Evolutionary conservation across 2,113 vertebrate genomes (phyloP).

Genomic region (Nibea coibor): DNA sequence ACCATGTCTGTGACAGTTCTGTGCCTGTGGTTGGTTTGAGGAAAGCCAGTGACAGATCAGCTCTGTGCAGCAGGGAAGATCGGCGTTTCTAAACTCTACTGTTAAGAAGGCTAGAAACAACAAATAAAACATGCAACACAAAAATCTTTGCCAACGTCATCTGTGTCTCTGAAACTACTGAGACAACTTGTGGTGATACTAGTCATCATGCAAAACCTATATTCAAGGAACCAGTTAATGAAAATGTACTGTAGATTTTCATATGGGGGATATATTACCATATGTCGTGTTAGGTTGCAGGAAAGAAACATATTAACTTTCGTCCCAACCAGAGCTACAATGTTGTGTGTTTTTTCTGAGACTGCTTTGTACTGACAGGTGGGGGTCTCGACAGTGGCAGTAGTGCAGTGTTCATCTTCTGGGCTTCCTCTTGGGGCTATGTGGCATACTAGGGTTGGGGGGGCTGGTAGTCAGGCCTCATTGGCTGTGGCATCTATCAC

Average conservation of each 20-base stretch:
- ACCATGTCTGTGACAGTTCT: constrained; percentile 73
- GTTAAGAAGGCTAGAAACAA: constrained; percentile 6
- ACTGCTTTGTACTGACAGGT: neutral
- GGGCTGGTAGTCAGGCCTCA: constrained; percentile 87
- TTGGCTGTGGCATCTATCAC: constrained; percentile 97
- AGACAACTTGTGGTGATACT: constrained; percentile 37
- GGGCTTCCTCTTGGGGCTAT: constrained; percentile 68
- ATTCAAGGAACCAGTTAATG: constrained; percentile 63
- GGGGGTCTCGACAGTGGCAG: constrained; percentile 70
- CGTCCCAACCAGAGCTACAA: constrained; percentile 31
- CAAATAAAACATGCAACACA: constrained; percentile 1
- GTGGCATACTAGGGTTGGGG: constrained; percentile 74
- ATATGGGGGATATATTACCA: constrained; percentile 32
- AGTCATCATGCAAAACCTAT: constrained; percentile 72
- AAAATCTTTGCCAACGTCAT: neutral
- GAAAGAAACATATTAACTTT: constrained; percentile 38
- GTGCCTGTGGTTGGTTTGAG: constrained; percentile 73
- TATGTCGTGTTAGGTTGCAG: constrained; percentile 33
- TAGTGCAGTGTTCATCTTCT: constrained; percentile 76
- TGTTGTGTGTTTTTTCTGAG: constrained; percentile 20
- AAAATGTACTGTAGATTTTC: constrained; percentile 61
- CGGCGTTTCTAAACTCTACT: constrained; percentile 49
- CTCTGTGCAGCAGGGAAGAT: constrained; percentile 73
- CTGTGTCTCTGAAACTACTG: neutral
- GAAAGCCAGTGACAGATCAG: constrained; percentile 85